These are phyloP conservation scores for Nasonia vitripennis DNA, from an alignment of 1,140 invertebrate genomes.

Conservation along the genomic window DNA sequence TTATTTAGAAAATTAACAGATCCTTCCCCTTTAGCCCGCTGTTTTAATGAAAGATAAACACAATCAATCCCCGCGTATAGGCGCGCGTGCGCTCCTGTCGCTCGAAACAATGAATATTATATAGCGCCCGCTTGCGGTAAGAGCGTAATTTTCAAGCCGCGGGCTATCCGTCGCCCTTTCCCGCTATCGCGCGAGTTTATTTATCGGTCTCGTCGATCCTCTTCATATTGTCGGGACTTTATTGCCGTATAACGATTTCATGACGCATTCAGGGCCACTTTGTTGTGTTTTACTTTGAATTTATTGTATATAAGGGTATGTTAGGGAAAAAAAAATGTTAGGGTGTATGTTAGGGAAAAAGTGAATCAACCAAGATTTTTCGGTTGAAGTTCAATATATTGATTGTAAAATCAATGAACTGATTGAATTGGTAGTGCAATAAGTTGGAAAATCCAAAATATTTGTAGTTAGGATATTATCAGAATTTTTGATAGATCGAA, in stretches of 20 bases:
- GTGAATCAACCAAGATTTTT: too few relatives aligned
- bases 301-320: too few relatives aligned
- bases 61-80: slow-evolving; percentile 66
- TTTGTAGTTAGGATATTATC: too few relatives aligned
- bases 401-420: too few relatives aligned
- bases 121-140: slow-evolving; percentile 56
- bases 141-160: slow-evolving; percentile 64
- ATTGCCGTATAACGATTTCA: background rate
- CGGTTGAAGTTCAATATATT: too few relatives aligned
- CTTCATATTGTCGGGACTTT: background rate
- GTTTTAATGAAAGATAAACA: slow-evolving; percentile 75
- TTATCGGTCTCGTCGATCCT: background rate
- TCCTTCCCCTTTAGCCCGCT: slow-evolving; percentile 55
- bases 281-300: background rate
- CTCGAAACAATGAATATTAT: slow-evolving; percentile 72
- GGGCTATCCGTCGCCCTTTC: slow-evolving; percentile 34
- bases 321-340: too few relatives aligned
- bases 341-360: too few relatives aligned
- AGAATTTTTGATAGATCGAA: too few relatives aligned
- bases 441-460: too few relatives aligned
- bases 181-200: slow-evolving; percentile 35
- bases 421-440: too few relatives aligned
- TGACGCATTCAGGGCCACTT: background rate
- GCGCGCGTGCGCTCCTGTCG: slow-evolving; percentile 11
- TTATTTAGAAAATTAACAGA: slow-evolving; percentile 67